Evolutionary conservation across 1,140 invertebrate species (phyloP).

Genomic region (Uloborus diversus): DNA sequence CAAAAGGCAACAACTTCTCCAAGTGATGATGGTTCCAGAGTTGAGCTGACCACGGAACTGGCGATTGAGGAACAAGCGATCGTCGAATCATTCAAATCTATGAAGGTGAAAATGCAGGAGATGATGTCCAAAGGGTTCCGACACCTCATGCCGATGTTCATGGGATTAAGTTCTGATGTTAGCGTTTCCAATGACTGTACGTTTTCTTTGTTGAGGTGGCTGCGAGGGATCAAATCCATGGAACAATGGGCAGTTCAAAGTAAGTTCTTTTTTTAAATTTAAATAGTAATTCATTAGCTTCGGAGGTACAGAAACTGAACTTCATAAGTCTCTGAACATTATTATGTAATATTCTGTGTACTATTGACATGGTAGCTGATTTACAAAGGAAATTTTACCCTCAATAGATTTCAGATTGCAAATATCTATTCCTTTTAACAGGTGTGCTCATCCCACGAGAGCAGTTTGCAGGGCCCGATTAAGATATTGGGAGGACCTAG

Average conservation of each 20-base stretch:
- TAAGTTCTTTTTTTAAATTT: slow-evolving; percentile 26
- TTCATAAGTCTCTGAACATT: no score
- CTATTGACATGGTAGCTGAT: no score
- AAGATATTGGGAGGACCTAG: no score
- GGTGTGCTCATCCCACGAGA: no score
- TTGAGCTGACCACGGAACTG: background rate
- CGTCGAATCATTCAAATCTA: slow-evolving; percentile 28
- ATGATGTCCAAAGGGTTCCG: slow-evolving; percentile 35
- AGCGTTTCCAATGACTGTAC: slow-evolving; percentile 50
- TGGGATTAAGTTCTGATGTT: slow-evolving; percentile 37
- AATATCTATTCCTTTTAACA: no score
- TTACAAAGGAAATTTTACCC: no score
- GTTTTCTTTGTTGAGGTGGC: slow-evolving; percentile 40
- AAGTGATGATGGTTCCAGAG: background rate
- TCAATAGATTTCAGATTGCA: no score
- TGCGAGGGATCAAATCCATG: slow-evolving; percentile 28
- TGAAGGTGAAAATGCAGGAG: slow-evolving; percentile 40
- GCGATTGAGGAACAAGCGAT: slow-evolving; percentile 25
- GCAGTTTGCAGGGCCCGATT: no score
- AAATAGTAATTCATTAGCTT: no score
- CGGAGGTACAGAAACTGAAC: no score
- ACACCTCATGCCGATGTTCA: slow-evolving; percentile 41
- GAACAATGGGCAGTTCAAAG: slow-evolving; percentile 49
- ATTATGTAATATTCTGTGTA: no score
- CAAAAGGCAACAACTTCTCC: background rate